phyloP scores from a whole-genome alignment of 2,888 invertebrate genomes.

The Allolobophora icterica region DNA sequence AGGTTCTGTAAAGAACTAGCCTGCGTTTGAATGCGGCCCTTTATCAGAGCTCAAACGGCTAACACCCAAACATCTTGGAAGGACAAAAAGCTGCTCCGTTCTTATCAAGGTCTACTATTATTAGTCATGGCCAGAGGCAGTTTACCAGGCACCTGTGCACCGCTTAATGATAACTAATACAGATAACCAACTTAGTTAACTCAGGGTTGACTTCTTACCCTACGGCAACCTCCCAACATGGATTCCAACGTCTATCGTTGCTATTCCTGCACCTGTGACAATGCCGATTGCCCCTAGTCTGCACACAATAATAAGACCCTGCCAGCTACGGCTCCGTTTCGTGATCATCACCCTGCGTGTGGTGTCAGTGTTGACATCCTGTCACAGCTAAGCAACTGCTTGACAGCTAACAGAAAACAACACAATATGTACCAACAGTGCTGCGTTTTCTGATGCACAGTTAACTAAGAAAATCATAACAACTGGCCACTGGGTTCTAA shows the following conservation, averaged over 20 bases:
- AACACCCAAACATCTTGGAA: background rate
- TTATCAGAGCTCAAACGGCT: background rate
- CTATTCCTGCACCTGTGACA: background rate
- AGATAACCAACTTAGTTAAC: background rate
- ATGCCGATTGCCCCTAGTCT: background rate
- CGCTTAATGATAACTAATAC: background rate
- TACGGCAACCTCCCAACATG: background rate
- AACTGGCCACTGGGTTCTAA: background rate
- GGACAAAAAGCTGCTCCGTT: background rate
- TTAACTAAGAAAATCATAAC: background rate
- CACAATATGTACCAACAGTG: background rate
- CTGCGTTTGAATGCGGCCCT: background rate
- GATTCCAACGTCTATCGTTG: background rate
- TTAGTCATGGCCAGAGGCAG: background rate
- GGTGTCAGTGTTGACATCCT: background rate
- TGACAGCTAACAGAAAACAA: background rate
- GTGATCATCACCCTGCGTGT: background rate
- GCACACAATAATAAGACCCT: background rate
- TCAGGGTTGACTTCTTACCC: background rate
- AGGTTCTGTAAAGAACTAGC: background rate
- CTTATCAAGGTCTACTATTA: conserved; percentile 5
- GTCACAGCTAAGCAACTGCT: background rate
- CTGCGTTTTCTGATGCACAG: background rate
- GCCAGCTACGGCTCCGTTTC: background rate
- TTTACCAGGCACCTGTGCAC: conserved; percentile 4